These are phyloP conservation scores for Cantharis rufa DNA, from an alignment of 2,888 invertebrate species.

Conservation along the genomic window DNA sequence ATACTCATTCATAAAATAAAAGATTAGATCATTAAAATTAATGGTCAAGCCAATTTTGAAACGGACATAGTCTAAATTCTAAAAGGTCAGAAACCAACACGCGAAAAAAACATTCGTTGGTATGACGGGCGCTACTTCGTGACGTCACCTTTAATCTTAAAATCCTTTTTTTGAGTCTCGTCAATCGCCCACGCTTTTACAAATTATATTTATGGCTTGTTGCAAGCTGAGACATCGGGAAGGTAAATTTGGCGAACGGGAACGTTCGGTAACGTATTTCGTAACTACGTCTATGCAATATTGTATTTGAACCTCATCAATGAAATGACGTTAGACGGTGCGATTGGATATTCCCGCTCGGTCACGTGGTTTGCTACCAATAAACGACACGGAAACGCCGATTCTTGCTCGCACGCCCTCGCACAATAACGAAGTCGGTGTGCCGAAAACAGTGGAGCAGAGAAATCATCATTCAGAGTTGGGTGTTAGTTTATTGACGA, in stretches of 20 bases:
- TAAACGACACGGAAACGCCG: conserved; percentile 38
- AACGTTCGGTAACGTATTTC: conserved; percentile 6
- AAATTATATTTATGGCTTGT: neutral
- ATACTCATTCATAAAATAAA: conserved; percentile 20
- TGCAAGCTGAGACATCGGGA: conserved; percentile 6
- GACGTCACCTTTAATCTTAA: conserved; percentile 43
- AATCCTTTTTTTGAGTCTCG: conserved; percentile 38
- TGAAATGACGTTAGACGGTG: conserved; percentile 58
- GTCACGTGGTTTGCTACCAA: conserved; percentile 57
- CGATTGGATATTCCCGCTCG: conserved; percentile 47
- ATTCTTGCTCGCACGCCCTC: conserved; percentile 44
- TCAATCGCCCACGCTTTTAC: conserved; percentile 35
- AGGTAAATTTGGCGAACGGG: conserved; percentile 6
- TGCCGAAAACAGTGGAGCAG: conserved; percentile 23
- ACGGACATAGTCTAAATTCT: neutral
- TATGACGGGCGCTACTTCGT: conserved; percentile 37
- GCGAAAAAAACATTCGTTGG: conserved; percentile 37
- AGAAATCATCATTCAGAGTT: conserved; percentile 43
- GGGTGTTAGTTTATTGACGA: conserved; percentile 31
- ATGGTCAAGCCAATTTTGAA: conserved; percentile 11
- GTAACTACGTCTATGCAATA: neutral
- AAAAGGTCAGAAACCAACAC: conserved; percentile 23
- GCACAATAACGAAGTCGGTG: conserved; percentile 28
- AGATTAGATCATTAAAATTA: conserved; percentile 18
- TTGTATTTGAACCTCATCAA: conserved; percentile 49